Conservation (phyloP, 2,113 vertebrate species). For the Daubentonia madagascariensis region DNA sequence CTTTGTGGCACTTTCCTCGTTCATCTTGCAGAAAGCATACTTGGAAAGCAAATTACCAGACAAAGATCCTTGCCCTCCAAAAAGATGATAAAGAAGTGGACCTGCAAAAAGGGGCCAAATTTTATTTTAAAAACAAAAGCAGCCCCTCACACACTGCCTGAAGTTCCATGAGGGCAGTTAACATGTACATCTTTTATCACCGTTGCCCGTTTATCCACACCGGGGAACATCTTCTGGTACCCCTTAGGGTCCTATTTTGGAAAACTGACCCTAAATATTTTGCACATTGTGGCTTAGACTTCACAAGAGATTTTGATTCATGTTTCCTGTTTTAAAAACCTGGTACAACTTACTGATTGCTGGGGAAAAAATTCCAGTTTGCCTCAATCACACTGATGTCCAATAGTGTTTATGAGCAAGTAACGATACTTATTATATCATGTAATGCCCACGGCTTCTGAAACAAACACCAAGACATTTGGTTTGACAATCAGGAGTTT, state of each 20-base stretch:
- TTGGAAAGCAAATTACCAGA: slow-evolving; percentile 6
- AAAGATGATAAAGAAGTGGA: not conserved
- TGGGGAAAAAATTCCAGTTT: not conserved
- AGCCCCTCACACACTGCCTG: not conserved
- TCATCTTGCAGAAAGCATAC: not conserved
- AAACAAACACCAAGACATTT: not conserved
- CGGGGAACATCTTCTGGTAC: not conserved
- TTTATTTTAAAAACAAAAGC: not conserved
- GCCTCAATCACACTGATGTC: not conserved
- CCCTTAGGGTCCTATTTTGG: not conserved
- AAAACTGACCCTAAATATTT: not conserved
- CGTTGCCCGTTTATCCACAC: not conserved
- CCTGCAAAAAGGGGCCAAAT: not conserved
- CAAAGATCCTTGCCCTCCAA: not conserved
- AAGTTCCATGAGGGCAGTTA: not conserved
- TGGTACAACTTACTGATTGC: not conserved
- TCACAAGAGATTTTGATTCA: slow-evolving; percentile 8
- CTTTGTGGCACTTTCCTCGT: not conserved
- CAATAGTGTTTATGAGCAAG: not conserved
- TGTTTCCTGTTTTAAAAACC: not conserved
- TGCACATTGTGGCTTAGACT: not conserved
- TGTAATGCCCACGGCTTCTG: not conserved
- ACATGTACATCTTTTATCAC: not conserved
- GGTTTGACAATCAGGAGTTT: not conserved
- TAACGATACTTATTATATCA: not conserved